phyloP scores from a whole-genome alignment of 2,888 invertebrate species.

The Machimus rusticus region DNA sequence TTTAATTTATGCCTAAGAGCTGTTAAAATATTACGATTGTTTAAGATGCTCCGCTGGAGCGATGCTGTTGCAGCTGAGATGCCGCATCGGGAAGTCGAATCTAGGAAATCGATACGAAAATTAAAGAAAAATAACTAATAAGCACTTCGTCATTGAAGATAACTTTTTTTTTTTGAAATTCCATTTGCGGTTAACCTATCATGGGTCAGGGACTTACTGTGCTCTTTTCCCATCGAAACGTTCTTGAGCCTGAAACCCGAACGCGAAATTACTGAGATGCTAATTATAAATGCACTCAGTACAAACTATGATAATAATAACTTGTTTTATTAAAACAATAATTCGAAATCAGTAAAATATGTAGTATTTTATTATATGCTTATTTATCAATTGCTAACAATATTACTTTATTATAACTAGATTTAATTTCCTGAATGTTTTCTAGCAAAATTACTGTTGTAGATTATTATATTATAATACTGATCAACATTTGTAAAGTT shows the following conservation, averaged over 20 bases:
- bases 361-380: no score
- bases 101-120: background rate
- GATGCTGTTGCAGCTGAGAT: background rate
- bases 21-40: background rate
- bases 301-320: background rate
- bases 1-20: background rate
- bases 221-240: background rate
- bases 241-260: background rate
- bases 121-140: background rate
- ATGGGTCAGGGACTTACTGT: background rate
- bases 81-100: background rate
- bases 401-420: no score
- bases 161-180: background rate
- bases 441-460: no score
- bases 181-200: background rate
- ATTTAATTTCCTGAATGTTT: no score
- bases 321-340: no score
- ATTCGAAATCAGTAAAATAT: no score
- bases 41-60: background rate
- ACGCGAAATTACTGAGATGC: background rate
- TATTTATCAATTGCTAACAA: no score
- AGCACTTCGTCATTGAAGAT: background rate
- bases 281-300: background rate
- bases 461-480: no score
- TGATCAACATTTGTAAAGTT: no score